Percentiles rank a stretch among this genome's conserved stretches.
Conservation (phyloP, 2,888 invertebrate genomes). For the Cataglyphis rosenhaueri region DNA sequence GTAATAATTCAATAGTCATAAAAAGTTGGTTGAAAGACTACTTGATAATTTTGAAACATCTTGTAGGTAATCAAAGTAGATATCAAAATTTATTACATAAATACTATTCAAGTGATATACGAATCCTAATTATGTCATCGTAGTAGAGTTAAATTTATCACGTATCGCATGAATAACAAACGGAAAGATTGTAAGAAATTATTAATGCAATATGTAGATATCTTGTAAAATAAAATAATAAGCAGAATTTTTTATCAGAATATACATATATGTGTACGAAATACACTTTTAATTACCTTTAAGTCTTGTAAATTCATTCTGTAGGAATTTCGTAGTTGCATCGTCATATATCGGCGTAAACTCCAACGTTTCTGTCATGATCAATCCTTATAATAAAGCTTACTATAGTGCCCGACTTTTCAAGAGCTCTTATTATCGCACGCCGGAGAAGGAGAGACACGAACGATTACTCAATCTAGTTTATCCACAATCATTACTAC, state of each 20-base stretch:
- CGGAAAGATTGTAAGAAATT: background rate
- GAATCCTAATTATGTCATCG: slow-evolving; percentile 3
- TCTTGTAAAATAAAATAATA: slow-evolving; percentile 9
- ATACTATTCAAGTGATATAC: background rate
- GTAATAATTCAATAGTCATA: background rate
- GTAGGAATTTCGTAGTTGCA: slow-evolving; percentile 70
- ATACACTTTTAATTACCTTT: slow-evolving; percentile 74
- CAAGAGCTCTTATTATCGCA: background rate
- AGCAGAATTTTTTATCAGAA: background rate
- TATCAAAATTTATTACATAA: background rate
- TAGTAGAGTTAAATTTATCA: background rate
- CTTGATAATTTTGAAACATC: background rate
- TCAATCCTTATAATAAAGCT: background rate
- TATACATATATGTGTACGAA: background rate
- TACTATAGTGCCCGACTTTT: background rate
- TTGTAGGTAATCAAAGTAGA: background rate
- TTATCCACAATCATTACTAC: background rate
- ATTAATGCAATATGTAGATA: slow-evolving; percentile 14
- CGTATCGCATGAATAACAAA: background rate
- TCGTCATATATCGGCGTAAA: slow-evolving; percentile 80
- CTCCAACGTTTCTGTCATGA: slow-evolving; percentile 69
- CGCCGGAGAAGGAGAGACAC: background rate
- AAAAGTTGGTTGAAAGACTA: background rate
- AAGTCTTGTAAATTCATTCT: slow-evolving; percentile 80
- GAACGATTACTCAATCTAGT: slow-evolving; percentile 54